Conservation (phyloP, 2,888 invertebrate species). For the Drosophila melanosoma region DNA sequence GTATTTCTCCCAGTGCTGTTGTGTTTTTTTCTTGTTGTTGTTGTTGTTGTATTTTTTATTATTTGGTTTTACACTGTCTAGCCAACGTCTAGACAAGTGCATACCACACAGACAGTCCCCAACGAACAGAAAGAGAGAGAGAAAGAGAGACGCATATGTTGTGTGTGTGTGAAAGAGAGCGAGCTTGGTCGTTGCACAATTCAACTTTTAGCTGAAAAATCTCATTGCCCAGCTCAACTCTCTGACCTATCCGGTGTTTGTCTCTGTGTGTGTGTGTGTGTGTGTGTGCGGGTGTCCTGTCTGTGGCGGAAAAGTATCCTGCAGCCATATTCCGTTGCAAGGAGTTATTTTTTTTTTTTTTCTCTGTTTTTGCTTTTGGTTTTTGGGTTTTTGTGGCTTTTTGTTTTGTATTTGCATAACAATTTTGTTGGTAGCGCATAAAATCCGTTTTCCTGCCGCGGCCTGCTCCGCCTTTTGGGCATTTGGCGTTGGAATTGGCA, state of each 20-base stretch:
- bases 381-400: conserved; percentile 24
- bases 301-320: conserved; percentile 69
- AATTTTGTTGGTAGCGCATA: conserved; percentile 57
- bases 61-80: conserved; percentile 84
- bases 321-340: conserved; percentile 73
- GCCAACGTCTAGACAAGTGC: conserved; percentile 84
- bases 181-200: conserved; percentile 75
- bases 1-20: conserved; percentile 27
- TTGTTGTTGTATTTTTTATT: conserved; percentile 42
- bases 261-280: conserved; percentile 16
- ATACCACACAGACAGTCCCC: conserved; percentile 77
- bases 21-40: neutral
- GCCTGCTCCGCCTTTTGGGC: conserved; percentile 49
- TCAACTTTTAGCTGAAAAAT: conserved; percentile 79
- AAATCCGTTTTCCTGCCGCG: conserved; percentile 62
- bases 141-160: neutral
- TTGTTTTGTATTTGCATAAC: conserved; percentile 63
- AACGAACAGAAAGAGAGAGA: conserved; percentile 38
- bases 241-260: conserved; percentile 6
- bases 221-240: conserved; percentile 72
- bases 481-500: conserved; percentile 38
- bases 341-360: conserved; percentile 30
- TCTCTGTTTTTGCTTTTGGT: neutral
- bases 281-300: conserved; percentile 29
- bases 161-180: neutral